phyloP scores from a whole-genome alignment of 92 coral and sea anemone genomes.

The Nematostella vectensis region DNA sequence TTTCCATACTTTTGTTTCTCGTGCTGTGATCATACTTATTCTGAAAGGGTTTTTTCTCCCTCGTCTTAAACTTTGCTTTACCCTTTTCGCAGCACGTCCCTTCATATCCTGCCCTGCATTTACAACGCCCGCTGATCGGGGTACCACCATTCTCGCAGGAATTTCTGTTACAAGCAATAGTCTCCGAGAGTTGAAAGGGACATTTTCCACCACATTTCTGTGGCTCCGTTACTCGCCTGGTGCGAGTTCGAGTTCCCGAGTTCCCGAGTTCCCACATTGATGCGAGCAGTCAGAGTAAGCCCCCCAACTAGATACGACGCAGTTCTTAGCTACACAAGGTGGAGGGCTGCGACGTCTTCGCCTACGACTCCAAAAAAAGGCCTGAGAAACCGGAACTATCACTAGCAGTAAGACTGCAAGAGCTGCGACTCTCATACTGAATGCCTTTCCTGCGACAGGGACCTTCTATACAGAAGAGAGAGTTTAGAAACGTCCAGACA shows the following conservation, averaged over 20 bases:
- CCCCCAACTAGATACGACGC: conserved; percentile 50
- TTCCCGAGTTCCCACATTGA: conserved; percentile 54
- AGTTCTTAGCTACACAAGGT: conserved; percentile 44
- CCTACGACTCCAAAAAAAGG: conserved; percentile 14
- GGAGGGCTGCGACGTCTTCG: conserved; percentile 58
- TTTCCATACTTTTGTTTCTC: no score
- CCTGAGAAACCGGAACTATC: background rate
- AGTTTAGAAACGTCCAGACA: no score
- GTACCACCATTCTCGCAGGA: conserved; percentile 65
- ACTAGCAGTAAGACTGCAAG: no score
- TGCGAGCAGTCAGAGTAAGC: conserved; percentile 37
- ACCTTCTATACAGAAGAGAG: no score
- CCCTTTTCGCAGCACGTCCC: conserved; percentile 88
- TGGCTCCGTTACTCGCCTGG: conserved; percentile 18
- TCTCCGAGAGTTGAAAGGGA: conserved; percentile 27
- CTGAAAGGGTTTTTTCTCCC: background rate
- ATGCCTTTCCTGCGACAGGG: no score
- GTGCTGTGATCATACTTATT: no score
- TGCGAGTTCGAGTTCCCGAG: conserved; percentile 40
- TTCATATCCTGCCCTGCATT: conserved; percentile 49
- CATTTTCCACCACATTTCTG: conserved; percentile 54
- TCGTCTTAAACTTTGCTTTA: conserved; percentile 13
- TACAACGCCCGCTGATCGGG: conserved; percentile 50
- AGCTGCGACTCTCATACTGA: no score
- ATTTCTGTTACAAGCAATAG: conserved; percentile 61